These are phyloP conservation scores for Incurvaria masculella DNA, from an alignment of 2,888 invertebrate species.

Conservation along the genomic window DNA sequence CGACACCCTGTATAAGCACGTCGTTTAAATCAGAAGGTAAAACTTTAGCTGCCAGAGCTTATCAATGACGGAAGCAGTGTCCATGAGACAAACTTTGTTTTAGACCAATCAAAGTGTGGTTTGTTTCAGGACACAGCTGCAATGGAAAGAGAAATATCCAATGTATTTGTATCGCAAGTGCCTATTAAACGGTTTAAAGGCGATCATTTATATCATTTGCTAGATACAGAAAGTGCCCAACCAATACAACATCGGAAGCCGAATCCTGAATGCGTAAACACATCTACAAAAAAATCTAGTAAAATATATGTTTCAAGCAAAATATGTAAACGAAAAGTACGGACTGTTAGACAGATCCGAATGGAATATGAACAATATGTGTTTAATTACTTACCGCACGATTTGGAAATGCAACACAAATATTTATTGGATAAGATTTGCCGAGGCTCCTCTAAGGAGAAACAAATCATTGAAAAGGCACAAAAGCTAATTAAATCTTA, in stretches of 20 bases:
- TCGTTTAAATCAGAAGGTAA: too few species aligned
- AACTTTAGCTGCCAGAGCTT: too few species aligned
- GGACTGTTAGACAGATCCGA: slow-evolving; percentile 39
- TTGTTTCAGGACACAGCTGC: not conserved
- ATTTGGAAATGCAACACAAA: slow-evolving; percentile 35
- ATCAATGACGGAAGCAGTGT: too few species aligned
- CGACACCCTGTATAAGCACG: too few species aligned
- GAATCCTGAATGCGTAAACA: not conserved
- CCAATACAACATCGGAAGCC: not conserved
- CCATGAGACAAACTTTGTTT: too few species aligned
- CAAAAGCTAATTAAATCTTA: slow-evolving; percentile 30
- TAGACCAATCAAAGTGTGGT: too few species aligned
- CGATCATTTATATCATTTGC: not conserved
- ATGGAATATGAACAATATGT: slow-evolving; percentile 35
- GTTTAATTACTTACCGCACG: slow-evolving; percentile 25
- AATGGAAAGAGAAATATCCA: not conserved
- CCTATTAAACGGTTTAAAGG: not conserved
- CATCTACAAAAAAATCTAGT: slow-evolving; percentile 16
- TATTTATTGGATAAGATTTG: slow-evolving; percentile 35
- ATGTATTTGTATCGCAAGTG: not conserved
- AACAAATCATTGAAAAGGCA: slow-evolving; percentile 31
- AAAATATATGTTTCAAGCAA: slow-evolving; percentile 37
- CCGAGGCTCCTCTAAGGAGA: slow-evolving; percentile 28
- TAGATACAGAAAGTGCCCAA: not conserved
- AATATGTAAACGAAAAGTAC: slow-evolving; percentile 34